Evolutionary conservation across 2,113 vertebrate genomes (phyloP), one percentile per base, ranked within the genome.

Genomic region (Phainopepla nitens): DNA sequence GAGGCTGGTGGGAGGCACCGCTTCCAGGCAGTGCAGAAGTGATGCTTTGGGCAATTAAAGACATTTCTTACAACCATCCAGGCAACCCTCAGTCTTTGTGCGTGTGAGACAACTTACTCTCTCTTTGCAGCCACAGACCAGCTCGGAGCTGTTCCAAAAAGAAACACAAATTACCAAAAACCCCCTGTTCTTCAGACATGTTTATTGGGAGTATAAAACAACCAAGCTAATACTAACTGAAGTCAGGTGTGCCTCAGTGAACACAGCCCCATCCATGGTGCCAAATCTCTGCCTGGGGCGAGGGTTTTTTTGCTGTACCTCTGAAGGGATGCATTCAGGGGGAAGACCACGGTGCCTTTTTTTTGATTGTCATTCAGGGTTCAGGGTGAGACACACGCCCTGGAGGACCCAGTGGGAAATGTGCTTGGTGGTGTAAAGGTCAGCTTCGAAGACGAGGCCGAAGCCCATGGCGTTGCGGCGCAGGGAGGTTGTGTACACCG

Each of bases 381-480:
- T 99, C 80, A 99, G 96, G 51, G 98, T 98, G 77, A 99, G 98
- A 93, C 99, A 99, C 25, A 99, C 99, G 0, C 99, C 99, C 75
- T 98, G 98, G 4, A 99, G 98, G 41, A 99, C 99, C 99, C 99
- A 99, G 53, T 99, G 99, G 27, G 99, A 99, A 57, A 98, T 94
- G 95, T 99, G 99, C 89, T 94, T 97, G 1, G 97, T 97, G 4
- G 99, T 99, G 77, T 96, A 98, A 53, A 99, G 98, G 64, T 99
- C 99, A 0, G 99, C 99, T 91, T 99, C 99, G 71, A 99, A 99
- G 3, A 99, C 99, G 45, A 99, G 87, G 31, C 99, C 99, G 0
- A 98, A 94, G 1, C 99, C 99, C 99, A 99, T 99, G 2, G 99
- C 99, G 3, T 99, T 99, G 94, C 99, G 98, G 36, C 99, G 96